Evolutionary conservation across 2,888 invertebrate genomes (phyloP), one percentile per base, ranked within the genome.

Genomic region (Andrena hattorfiana): DNA sequence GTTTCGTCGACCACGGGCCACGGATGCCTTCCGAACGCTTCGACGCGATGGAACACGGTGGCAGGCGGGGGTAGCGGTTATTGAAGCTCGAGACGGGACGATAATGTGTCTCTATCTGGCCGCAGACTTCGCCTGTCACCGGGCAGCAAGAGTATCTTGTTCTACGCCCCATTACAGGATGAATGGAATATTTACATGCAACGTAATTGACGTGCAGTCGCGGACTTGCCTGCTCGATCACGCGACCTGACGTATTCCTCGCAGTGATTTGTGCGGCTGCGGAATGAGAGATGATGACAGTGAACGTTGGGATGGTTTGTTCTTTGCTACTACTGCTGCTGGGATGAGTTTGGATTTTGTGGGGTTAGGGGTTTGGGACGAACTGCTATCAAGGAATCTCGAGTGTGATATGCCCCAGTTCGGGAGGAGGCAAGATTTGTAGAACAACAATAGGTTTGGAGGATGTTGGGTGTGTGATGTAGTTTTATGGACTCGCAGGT

Each of bases 91-190:
- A 63, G 60, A 75, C 67, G 42, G 63, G 32, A 51, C 83, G 71
- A 89, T 83, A 77, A 84, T 84, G 71, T 74, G 79, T 76, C 89
- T 85, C 75, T 79, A 77, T 81, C 79, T 28, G 60, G 54, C 74
- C 56, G 51, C 74, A 42, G 56, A 63, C 78, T 72, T 67, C 66
- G 71, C 66, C 72, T 80, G 74, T 77, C 83, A 49, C 23, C 64
- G 49, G n/a, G 62, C 32, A 76, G 51, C 7, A 16, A 30, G 62
- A 67, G 35, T 72, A 74, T 77, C 83, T 77, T 77, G 83, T 83
- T 70, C 70, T n/a, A 35, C 66, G 59, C 63, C 63, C 77, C 69
- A 83, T 83, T 83, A 83, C 83, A 71, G 62, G 83, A 78, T 67
- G 54, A 62, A 83, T 71, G 69, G 73, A 77, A 74, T 66, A 67